Percentiles rank a stretch among this genome's conserved stretches.
These are phyloP conservation scores for Balaeniceps rex DNA, from an alignment of 2,113 vertebrate genomes.

Conservation along the genomic window DNA sequence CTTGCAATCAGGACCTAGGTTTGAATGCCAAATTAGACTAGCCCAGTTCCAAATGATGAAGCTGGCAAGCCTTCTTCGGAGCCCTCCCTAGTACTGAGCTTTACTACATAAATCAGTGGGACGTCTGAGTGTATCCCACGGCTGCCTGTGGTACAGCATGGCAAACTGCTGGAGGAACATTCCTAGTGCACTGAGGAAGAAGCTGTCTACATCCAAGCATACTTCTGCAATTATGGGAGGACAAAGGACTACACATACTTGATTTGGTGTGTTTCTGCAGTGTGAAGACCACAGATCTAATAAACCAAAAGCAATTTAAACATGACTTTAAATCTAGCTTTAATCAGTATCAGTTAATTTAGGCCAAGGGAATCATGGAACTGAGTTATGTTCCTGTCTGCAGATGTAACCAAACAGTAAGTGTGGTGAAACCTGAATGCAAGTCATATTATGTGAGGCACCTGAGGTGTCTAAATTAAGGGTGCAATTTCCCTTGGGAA, in stretches of 20 bases:
- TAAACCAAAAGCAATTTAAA: neutral
- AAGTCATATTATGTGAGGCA: neutral
- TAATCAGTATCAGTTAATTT: neutral
- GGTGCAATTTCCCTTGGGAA: neutral
- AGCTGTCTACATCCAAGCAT: neutral
- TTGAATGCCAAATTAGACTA: neutral
- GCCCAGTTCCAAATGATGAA: neutral
- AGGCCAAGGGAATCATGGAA: neutral
- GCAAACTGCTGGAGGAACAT: neutral
- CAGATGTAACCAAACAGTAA: neutral
- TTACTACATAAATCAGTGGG: neutral
- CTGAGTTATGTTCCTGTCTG: neutral
- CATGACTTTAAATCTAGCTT: neutral
- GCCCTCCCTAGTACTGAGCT: neutral
- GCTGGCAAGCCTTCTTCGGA: neutral
- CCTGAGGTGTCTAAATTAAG: neutral
- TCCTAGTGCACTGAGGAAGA: neutral
- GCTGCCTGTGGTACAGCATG: neutral
- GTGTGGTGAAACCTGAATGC: neutral
- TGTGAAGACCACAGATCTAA: neutral
- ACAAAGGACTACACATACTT: neutral
- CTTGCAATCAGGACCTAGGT: neutral
- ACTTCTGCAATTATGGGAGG: neutral
- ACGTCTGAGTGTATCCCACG: neutral
- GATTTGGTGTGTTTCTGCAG: neutral